Evolutionary conservation across 2,797 vertebrate genomes (phyloP).

Genomic region (Halcyon chelicuti): DNA sequence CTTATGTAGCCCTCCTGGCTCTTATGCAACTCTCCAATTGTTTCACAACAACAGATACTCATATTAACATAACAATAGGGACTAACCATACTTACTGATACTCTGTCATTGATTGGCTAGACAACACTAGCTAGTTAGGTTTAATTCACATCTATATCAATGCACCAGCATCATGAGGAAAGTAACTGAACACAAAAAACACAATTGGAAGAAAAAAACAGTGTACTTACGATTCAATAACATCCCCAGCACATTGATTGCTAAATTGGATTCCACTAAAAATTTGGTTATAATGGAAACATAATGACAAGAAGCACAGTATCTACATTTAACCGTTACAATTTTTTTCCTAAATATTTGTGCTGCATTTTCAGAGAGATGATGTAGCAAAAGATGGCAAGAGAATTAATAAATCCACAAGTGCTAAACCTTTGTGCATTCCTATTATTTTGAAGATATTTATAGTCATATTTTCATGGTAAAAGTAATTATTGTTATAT

Average conservation of each 20-base stretch:
- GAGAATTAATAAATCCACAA: background rate
- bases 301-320: accelerated
- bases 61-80: background rate
- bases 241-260: background rate
- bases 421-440: background rate
- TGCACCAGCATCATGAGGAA: background rate
- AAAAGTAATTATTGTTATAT: background rate
- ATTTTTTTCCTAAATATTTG: background rate
- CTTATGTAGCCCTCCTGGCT: background rate
- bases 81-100: background rate
- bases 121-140: background rate
- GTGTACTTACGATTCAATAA: background rate
- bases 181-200: background rate
- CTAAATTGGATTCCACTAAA: background rate
- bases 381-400: background rate
- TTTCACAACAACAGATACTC: background rate
- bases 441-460: background rate
- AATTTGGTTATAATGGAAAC: background rate
- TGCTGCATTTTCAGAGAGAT: background rate
- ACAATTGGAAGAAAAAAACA: background rate
- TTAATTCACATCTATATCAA: background rate
- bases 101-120: background rate
- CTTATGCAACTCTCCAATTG: background rate
- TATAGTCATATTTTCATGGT: background rate
- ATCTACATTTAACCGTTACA: background rate